Conservation (phyloP, 2,888 invertebrate genomes). For the Drosophila melanosoma region DNA sequence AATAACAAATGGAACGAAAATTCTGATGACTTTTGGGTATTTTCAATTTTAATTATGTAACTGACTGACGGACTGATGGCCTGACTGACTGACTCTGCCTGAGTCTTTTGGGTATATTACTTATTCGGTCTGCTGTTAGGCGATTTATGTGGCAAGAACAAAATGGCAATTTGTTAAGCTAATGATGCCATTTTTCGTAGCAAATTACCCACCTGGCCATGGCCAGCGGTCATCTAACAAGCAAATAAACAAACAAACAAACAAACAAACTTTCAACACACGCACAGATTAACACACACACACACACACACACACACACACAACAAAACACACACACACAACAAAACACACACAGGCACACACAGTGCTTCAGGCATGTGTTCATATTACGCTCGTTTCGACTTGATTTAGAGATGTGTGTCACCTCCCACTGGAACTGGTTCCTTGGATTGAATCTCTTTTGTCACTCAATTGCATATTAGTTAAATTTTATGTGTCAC, state of each 20-base stretch:
- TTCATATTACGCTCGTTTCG: conserved; percentile 16
- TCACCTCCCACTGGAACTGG: conserved; percentile 8
- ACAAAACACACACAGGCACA: background rate
- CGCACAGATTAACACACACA: conserved; percentile 7
- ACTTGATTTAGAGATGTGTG: conserved; percentile 13
- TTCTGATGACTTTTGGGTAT: conserved; percentile 55
- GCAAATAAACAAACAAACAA: conserved; percentile 63
- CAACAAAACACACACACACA: conserved; percentile 2
- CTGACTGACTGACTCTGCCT: background rate
- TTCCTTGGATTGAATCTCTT: conserved; percentile 8
- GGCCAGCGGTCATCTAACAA: conserved; percentile 45
- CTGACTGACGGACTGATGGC: conserved; percentile 15
- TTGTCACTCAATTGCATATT: background rate
- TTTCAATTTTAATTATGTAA: conserved; percentile 74
- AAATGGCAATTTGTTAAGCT: conserved; percentile 73
- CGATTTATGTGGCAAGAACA: conserved; percentile 66
- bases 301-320: conserved; percentile 16
- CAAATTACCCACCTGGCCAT: conserved; percentile 76
- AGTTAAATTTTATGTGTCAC: background rate
- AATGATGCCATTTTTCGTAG: conserved; percentile 75
- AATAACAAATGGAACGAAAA: conserved; percentile 31
- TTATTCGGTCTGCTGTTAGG: conserved; percentile 2
- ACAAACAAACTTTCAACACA: conserved; percentile 46
- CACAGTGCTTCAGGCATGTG: conserved; percentile 1
- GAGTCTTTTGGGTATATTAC: conserved; percentile 27